Evolutionary conservation across 2,888 invertebrate species (phyloP).

Genomic region (Oscheius onirici): DNA sequence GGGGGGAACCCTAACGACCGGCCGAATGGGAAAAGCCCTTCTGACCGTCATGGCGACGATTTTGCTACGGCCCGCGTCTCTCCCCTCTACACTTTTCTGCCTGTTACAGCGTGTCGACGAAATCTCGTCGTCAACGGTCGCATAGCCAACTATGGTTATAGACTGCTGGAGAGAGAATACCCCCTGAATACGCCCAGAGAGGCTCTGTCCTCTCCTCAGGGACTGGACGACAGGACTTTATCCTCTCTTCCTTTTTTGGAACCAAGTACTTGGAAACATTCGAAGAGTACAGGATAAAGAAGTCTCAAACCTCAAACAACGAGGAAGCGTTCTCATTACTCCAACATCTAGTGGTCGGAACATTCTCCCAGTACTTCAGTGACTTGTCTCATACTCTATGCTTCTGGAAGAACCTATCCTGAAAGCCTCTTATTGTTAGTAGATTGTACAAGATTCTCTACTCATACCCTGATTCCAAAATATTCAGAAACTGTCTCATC

Average conservation of each 20-base stretch:
- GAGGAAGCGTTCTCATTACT: no score
- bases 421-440: no score
- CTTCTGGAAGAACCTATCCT: no score
- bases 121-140: conserved; percentile 21
- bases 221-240: background rate
- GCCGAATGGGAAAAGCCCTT: conserved; percentile 3
- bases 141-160: conserved; percentile 17
- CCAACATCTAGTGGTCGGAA: no score
- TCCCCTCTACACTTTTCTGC: background rate
- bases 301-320: no score
- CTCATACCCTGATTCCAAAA: background rate
- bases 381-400: no score
- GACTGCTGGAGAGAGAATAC: background rate
- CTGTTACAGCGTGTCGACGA: conserved; percentile 33
- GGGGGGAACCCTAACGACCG: background rate
- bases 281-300: no score
- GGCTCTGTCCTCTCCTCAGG: background rate
- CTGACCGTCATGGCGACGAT: background rate
- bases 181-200: background rate
- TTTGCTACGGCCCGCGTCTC: background rate
- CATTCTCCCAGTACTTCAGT: no score
- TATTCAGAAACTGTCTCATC: background rate
- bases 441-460: no score
- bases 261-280: no score
- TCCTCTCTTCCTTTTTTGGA: no score